These are phyloP conservation scores for Bos taurus DNA, from an alignment of 2,113 vertebrate genomes.

Conservation along the genomic window ARS-UCD2.0 NC_037336.1:54396001-54396500, in stretches of 20 bases:
- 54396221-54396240: neutral
- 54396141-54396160: neutral
- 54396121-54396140: neutral
- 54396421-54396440: neutral
- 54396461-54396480: neutral
- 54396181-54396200: neutral
- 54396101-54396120: neutral
- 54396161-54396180: neutral
- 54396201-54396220: neutral
- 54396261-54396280: neutral
- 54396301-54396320: neutral
- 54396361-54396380: neutral
- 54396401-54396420: neutral
- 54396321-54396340: neutral
- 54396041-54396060: neutral
- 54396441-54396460: neutral
- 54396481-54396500: neutral
- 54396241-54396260: neutral
- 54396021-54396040: neutral
- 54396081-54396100: neutral
- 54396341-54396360: neutral
- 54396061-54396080: neutral
- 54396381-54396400: neutral
- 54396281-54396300: neutral
- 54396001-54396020: neutral